Evolutionary conservation across 2,888 invertebrate genomes (phyloP), one percentile per base, ranked within the genome.

Genomic region (Bugulina stolonifera): DNA sequence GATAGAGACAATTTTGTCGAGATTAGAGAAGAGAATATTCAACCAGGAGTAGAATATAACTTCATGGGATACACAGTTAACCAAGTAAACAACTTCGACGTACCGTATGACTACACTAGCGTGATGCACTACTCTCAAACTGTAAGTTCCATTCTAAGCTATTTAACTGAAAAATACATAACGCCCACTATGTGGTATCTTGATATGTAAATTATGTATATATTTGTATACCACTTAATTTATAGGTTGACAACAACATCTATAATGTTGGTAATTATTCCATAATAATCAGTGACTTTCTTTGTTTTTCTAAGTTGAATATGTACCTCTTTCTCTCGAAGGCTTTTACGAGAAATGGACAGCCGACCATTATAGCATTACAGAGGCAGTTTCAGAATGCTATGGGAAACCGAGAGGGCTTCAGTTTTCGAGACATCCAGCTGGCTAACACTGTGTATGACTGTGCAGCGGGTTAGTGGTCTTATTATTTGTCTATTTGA

Each of bases 391-490:
- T 78, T 64, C 81, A 82, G 69, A 73, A 77, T 0, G 73, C 77
- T 1, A 79, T 83, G 22, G 82, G 82, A 3, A 79, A 75, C 52
- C 72, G 77, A 1, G 57, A 74, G 14, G 77, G 76, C 14, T 73
- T 77, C 43, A 80, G 80, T 69, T 79, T 78, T 70, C 27, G 74
- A 25, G 80, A 80, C 73, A 76, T 79, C 69, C 80, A 78, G 71
- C 73, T 77, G 32, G 77, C 78, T 1, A 80, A 78, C 70, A 23
- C 75, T 1, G 80, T 80, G 78, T 80, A 80, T 73, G 71, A 74
- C 22, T 80, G 80, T 73, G 58, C 35, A n/a, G 52, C 10, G 10
- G 52, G 52, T 52, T n/a, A n/a, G n/a, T n/a, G n/a, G n/a, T n/a
- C n/a, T n/a, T n/a, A n/a, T n/a, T n/a, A n/a, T n/a, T n/a, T n/a